These are phyloP conservation scores for Lysiphlebus fabarum DNA, from an alignment of 1,140 invertebrate species.

Conservation along the genomic window DNA sequence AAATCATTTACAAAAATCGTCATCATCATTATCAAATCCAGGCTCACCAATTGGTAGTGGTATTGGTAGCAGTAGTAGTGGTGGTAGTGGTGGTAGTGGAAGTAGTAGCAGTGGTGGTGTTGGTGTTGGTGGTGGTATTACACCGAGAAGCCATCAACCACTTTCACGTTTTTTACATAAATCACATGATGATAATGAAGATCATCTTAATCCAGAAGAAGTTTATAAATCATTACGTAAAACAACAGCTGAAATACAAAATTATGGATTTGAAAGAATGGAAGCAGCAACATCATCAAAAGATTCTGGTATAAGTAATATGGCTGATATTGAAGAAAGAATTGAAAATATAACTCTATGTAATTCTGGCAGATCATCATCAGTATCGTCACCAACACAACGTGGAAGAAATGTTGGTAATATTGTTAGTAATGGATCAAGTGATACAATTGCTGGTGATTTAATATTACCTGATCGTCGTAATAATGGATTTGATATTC, in stretches of 20 bases:
- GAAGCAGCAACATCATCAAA: constrained; percentile 80
- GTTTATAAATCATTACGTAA: constrained; percentile 81
- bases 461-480: constrained; percentile 48
- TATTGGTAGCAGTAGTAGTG: too few species aligned
- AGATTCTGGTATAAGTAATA: constrained; percentile 85
- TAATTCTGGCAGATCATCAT: constrained; percentile 53
- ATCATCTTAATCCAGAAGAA: constrained; percentile 79
- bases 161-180: constrained; percentile 40
- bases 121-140: constrained; percentile 35
- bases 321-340: constrained; percentile 63
- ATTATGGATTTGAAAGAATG: constrained; percentile 73
- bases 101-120: too few species aligned
- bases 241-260: constrained; percentile 91
- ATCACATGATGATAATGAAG: constrained; percentile 42
- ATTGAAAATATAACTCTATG: constrained; percentile 55
- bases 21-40: constrained; percentile 49
- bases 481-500: constrained; percentile 52
- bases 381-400: constrained; percentile 54
- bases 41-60: constrained; percentile 48
- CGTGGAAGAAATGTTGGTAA: constrained; percentile 45
- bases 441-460: constrained; percentile 51
- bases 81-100: constrained; percentile 27
- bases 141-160: constrained; percentile 47
- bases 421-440: constrained; percentile 49
- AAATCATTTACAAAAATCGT: constrained; percentile 70